phyloP scores from a whole-genome alignment of 2,888 invertebrate species.

The Caenorhabditis becei region DNA sequence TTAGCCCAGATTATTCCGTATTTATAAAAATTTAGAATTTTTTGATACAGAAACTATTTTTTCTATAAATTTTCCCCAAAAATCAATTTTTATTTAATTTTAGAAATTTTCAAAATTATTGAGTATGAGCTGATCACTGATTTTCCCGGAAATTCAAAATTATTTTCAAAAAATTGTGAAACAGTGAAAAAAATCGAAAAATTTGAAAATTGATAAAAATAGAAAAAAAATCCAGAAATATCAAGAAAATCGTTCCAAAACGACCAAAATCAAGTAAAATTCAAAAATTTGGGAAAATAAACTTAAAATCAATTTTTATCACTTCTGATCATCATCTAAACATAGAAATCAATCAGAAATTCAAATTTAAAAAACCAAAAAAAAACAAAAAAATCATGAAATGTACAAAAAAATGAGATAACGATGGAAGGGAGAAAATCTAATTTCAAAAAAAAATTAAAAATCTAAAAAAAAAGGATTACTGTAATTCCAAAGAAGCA shows the following conservation, averaged over 20 bases:
- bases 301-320: background rate
- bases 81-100: background rate
- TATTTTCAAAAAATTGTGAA: too few relatives aligned
- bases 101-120: too few relatives aligned
- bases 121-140: too few relatives aligned
- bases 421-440: background rate
- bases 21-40: background rate
- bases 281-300: background rate
- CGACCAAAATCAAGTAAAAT: constrained; percentile 27
- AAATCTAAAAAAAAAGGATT: too few relatives aligned
- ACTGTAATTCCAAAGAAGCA: too few relatives aligned
- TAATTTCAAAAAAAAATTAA: too few relatives aligned
- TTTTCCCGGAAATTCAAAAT: too few relatives aligned
- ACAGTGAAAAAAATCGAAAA: background rate
- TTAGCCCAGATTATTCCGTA: too few relatives aligned
- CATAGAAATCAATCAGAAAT: background rate
- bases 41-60: too few relatives aligned
- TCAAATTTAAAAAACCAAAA: background rate
- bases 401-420: background rate
- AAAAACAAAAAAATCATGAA: background rate
- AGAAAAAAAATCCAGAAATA: constrained; percentile 15
- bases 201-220: background rate
- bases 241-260: background rate
- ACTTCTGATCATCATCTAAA: background rate
- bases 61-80: too few relatives aligned